Evolutionary conservation across 2,797 vertebrate genomes (phyloP).

Genomic region (Tinamus major): DNA sequence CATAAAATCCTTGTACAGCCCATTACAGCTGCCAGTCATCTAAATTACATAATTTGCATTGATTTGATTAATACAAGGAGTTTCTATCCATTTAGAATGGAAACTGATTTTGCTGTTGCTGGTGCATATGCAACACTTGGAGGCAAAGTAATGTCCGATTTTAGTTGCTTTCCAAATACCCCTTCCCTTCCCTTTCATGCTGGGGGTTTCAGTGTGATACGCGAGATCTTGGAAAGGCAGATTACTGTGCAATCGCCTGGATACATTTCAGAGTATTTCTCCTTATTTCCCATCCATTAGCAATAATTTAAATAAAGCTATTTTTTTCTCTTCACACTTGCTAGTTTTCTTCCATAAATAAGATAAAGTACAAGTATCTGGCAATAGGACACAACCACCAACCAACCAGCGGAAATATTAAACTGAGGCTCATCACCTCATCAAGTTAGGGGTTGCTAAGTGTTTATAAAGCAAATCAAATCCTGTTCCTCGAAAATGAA

Average conservation of each 20-base stretch:
- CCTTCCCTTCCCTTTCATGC: neutral
- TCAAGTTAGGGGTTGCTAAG: neutral
- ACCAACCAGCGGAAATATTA: neutral
- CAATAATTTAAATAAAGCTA: neutral
- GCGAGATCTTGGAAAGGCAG: neutral
- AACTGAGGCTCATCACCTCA: neutral
- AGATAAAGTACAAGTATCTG: neutral
- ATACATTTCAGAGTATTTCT: neutral
- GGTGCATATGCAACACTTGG: neutral
- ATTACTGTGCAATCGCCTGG: neutral
- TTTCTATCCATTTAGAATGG: neutral
- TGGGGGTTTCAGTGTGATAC: slow-evolving; percentile 2
- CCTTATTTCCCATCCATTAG: neutral
- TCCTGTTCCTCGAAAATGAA: neutral
- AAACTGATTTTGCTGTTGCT: neutral
- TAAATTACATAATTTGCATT: neutral
- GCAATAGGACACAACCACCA: neutral
- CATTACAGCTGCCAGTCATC: neutral
- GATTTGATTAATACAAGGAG: neutral
- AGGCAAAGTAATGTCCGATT: neutral
- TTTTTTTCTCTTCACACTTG: neutral
- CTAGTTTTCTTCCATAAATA: neutral
- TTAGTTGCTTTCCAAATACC: neutral
- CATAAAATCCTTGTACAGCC: neutral
- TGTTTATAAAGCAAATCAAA: neutral